A percentile compares a stretch with the other conserved stretches of the same genome.
These are phyloP conservation scores for Parapsyche elsis DNA, from an alignment of 1,140 invertebrate species.

Conservation along the genomic window DNA sequence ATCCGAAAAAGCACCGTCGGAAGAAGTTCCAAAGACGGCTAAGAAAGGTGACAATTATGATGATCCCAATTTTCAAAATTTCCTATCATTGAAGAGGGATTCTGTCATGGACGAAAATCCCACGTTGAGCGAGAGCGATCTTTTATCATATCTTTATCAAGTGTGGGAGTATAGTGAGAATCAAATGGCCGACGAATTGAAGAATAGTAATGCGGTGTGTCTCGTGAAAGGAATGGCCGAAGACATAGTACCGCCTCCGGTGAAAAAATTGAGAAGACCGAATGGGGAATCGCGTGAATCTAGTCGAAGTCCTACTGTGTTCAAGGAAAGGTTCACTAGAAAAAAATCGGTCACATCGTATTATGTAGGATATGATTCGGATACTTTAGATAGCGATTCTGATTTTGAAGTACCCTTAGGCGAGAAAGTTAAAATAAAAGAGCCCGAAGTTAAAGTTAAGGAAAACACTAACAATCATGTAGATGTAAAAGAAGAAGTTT, in stretches of 20 bases:
- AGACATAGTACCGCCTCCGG: constrained; percentile 36
- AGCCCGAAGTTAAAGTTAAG: not conserved
- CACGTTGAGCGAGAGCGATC: constrained; percentile 64
- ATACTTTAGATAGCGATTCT: constrained; percentile 54
- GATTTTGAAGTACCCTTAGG: constrained; percentile 48
- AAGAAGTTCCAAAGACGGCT: not conserved
- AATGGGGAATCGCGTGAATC: constrained; percentile 18
- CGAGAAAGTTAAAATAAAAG: constrained; percentile 45
- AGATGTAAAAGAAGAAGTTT: not conserved
- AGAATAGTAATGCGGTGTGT: constrained; percentile 48
- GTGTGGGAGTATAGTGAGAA: constrained; percentile 68
- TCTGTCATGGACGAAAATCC: constrained; percentile 66
- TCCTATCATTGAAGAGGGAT: constrained; percentile 67
- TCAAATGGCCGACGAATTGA: constrained; percentile 58
- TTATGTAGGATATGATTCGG: constrained; percentile 46
- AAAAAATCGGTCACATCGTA: constrained; percentile 50
- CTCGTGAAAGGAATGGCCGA: constrained; percentile 50
- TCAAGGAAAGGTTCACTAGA: constrained; percentile 44
- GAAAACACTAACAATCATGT: constrained; percentile 6
- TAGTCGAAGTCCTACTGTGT: constrained; percentile 31
- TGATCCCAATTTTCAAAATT: constrained; percentile 67
- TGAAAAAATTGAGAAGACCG: constrained; percentile 39
- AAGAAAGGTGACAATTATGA: constrained; percentile 50
- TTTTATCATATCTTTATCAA: constrained; percentile 66
- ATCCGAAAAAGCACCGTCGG: not conserved